Evolutionary conservation across 2,888 invertebrate genomes (phyloP).

Genomic region (Tipula lateralis): DNA sequence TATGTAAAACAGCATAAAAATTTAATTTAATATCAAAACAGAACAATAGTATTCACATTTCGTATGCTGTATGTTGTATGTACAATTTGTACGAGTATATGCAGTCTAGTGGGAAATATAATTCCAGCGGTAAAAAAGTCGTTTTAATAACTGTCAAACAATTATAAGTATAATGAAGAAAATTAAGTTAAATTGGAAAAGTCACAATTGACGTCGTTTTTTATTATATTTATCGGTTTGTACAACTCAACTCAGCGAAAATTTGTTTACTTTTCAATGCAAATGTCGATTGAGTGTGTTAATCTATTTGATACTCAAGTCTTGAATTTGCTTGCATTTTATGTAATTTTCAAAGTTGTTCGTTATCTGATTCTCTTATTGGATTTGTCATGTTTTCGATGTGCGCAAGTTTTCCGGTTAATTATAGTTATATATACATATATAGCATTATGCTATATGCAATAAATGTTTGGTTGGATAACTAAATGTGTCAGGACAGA

Average conservation of each 20-base stretch:
- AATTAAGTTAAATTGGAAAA: background rate
- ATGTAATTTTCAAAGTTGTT: background rate
- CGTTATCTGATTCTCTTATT: background rate
- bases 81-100: background rate
- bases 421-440: background rate
- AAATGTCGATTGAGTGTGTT: background rate
- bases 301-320: background rate
- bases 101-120: background rate
- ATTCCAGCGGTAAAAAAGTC: background rate
- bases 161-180: background rate
- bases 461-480: background rate
- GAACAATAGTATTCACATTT: background rate
- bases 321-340: background rate
- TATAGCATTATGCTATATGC: background rate
- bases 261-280: background rate
- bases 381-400: background rate
- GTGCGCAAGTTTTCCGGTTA: background rate
- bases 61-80: background rate
- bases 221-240: background rate
- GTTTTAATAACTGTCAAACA: constrained; percentile 1
- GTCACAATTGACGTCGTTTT: background rate
- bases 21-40: background rate
- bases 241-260: background rate
- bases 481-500: too few relatives aligned
- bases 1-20: background rate